Percentiles rank a stretch among this genome's conserved stretches.
Evolutionary conservation across 92 coral and sea anemone species (phyloP).

Genomic region (Epizoanthus ramosus): DNA sequence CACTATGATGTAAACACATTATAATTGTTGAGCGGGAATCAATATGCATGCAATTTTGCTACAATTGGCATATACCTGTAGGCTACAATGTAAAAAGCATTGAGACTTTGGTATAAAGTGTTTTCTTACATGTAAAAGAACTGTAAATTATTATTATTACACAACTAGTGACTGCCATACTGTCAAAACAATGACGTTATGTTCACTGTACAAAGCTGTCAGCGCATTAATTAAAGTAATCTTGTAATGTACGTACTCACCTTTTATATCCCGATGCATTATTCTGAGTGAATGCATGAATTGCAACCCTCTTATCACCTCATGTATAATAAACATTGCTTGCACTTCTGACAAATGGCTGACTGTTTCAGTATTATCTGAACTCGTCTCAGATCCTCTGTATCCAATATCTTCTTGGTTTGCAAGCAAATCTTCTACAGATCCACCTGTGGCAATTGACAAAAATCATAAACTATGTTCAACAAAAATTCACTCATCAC

Average conservation of each 20-base stretch:
- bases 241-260: slow-evolving; percentile 32
- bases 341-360: slow-evolving; percentile 49
- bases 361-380: background rate
- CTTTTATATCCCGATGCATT: slow-evolving; percentile 82
- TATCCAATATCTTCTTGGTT: slow-evolving; percentile 22
- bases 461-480: too few relatives aligned
- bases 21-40: too few relatives aligned
- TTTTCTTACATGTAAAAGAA: too few relatives aligned
- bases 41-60: too few relatives aligned
- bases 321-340: slow-evolving; percentile 50
- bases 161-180: background rate
- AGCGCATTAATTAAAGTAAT: too few relatives aligned
- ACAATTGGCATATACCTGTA: too few relatives aligned
- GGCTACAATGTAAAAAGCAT: too few relatives aligned
- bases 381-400: slow-evolving; percentile 19
- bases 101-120: too few relatives aligned
- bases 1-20: too few relatives aligned
- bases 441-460: slow-evolving; percentile 62
- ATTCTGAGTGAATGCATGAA: slow-evolving; percentile 62
- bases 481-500: too few relatives aligned
- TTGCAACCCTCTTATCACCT: slow-evolving; percentile 58
- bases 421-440: slow-evolving; percentile 58
- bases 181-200: background rate
- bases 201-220: background rate
- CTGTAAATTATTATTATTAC: too few relatives aligned